Evolutionary conservation across 2,797 vertebrate species (phyloP).

Genomic region (Sardinella longiceps): DNA sequence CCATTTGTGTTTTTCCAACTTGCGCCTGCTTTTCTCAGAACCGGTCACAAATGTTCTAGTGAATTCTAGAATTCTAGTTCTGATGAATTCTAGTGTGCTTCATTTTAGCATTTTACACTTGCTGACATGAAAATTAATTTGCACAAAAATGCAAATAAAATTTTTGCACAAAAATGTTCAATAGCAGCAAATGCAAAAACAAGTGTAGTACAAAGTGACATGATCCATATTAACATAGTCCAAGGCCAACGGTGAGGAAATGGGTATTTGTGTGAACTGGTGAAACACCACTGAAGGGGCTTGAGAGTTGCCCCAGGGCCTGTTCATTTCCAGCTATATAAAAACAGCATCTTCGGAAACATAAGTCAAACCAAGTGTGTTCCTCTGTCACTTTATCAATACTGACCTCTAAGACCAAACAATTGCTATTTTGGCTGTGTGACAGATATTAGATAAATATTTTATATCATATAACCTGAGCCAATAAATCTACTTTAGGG

Average conservation of each 20-base stretch:
- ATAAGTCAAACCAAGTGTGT: conserved; percentile 12
- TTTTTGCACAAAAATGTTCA: background rate
- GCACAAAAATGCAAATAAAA: background rate
- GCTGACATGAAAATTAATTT: background rate
- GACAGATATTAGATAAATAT: conserved; percentile 89
- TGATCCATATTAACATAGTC: background rate
- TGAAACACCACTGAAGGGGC: background rate
- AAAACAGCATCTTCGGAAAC: background rate
- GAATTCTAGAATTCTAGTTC: too few relatives aligned
- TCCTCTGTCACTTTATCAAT: conserved; percentile 81
- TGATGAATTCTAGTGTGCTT: background rate
- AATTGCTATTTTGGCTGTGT: conserved; percentile 79
- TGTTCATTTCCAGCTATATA: conserved; percentile 25
- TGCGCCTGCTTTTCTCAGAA: too few relatives aligned
- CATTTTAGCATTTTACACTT: background rate
- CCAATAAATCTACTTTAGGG: conserved; percentile 76
- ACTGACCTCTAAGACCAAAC: conserved; percentile 68
- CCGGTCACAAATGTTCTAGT: too few relatives aligned
- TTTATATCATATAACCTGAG: conserved; percentile 85
- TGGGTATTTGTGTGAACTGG: background rate
- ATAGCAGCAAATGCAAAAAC: background rate
- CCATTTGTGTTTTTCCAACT: too few relatives aligned
- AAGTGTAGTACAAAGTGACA: background rate
- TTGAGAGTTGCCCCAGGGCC: conserved; percentile 7
- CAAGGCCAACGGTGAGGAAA: conserved; percentile 13